phyloP scores from a whole-genome alignment of 2,797 vertebrate species.

The Catostomus latipinnis region DNA sequence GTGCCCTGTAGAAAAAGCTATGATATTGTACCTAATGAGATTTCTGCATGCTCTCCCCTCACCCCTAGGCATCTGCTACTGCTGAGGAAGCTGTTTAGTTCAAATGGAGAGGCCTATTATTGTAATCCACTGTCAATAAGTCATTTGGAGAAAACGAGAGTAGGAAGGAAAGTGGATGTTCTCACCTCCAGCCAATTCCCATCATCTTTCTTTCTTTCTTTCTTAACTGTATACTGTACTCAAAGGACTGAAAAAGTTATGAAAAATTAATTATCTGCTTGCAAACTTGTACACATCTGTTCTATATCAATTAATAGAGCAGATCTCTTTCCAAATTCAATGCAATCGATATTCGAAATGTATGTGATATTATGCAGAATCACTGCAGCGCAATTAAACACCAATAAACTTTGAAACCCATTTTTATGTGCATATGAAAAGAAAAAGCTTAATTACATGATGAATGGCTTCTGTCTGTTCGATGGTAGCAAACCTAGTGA shows the following conservation, averaged over 20 bases:
- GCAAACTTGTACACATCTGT: too few relatives aligned
- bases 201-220: slow-evolving; percentile 67
- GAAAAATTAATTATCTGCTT: too few relatives aligned
- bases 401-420: slow-evolving; percentile 31
- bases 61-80: slow-evolving; percentile 61
- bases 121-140: slow-evolving; percentile 68
- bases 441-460: slow-evolving; percentile 42
- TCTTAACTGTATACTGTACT: neutral
- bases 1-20: slow-evolving; percentile 63
- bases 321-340: neutral
- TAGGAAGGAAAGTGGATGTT: slow-evolving; percentile 47
- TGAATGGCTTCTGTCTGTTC: slow-evolving; percentile 15
- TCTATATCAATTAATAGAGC: too few relatives aligned
- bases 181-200: slow-evolving; percentile 74
- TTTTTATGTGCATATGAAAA: slow-evolving; percentile 31
- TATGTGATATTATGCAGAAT: neutral
- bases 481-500: neutral
- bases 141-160: slow-evolving; percentile 55
- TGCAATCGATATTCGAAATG: neutral
- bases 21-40: slow-evolving; percentile 77
- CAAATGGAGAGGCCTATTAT: slow-evolving; percentile 77
- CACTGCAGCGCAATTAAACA: slow-evolving; percentile 41
- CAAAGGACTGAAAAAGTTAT: too few relatives aligned
- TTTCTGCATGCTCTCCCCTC: slow-evolving; percentile 64
- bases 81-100: slow-evolving; percentile 69